phyloP scores from a whole-genome alignment of 2,113 vertebrate genomes.

The Zootoca vivipara region DNA sequence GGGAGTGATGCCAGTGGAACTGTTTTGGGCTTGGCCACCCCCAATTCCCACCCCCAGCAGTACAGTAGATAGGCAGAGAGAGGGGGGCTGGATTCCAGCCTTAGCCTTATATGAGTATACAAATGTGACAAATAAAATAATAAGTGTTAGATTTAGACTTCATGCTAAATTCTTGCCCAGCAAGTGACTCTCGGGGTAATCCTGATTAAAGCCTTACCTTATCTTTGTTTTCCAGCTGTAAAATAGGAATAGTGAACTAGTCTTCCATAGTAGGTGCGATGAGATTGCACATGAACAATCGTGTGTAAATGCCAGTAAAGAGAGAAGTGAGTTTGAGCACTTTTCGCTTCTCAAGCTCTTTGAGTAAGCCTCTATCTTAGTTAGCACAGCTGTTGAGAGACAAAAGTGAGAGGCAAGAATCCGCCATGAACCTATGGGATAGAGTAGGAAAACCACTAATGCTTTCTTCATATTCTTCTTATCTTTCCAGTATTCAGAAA shows the following conservation, averaged over 20 bases:
- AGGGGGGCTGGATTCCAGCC: too few species aligned
- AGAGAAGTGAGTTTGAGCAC: neutral
- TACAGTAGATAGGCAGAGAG: too few species aligned
- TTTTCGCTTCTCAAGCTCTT: neutral
- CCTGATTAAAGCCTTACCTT: too few species aligned
- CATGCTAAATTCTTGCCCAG: neutral
- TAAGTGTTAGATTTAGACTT: neutral
- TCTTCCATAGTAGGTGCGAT: neutral
- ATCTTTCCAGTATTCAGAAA: slow-evolving; percentile 55
- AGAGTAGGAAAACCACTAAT: neutral
- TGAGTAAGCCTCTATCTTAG: neutral
- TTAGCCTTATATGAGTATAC: too few species aligned
- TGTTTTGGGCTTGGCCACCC: too few species aligned
- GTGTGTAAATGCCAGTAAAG: neutral
- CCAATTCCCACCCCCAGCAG: too few species aligned
- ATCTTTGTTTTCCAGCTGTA: neutral
- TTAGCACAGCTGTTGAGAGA: neutral
- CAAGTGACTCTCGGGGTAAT: neutral
- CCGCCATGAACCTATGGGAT: neutral
- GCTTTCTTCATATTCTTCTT: neutral
- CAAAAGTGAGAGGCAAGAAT: neutral
- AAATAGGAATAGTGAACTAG: neutral
- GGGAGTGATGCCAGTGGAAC: too few species aligned
- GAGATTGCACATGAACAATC: neutral
- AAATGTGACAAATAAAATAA: too few species aligned